Conservation (phyloP, 2,888 invertebrate genomes). For the Pilophorus perplexus region DNA sequence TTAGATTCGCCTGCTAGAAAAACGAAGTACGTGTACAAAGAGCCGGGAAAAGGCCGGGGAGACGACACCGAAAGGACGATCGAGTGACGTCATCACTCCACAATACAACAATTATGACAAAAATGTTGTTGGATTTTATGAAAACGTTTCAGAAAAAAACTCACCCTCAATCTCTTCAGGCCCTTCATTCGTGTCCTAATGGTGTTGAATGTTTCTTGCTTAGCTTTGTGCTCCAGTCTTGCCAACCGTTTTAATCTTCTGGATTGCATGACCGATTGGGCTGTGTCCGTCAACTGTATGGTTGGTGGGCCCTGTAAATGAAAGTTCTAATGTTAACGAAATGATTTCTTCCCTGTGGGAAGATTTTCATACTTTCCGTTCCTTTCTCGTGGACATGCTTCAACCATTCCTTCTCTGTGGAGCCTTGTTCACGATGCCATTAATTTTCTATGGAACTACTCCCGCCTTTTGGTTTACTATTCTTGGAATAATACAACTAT, state of each 20-base stretch:
- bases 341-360: too few relatives aligned
- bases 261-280: not conserved
- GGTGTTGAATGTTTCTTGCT: not conserved
- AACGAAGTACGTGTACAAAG: constrained; percentile 6
- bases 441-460: too few relatives aligned
- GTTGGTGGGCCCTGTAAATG: constrained; percentile 13
- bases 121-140: too few relatives aligned
- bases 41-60: constrained; percentile 21
- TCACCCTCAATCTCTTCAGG: constrained; percentile 18
- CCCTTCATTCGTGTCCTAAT: constrained; percentile 16
- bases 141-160: too few relatives aligned
- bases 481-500: too few relatives aligned
- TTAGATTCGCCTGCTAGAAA: not conserved
- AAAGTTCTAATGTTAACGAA: not conserved
- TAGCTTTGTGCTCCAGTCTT: not conserved
- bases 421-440: too few relatives aligned
- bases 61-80: constrained; percentile 22
- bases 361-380: too few relatives aligned
- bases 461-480: too few relatives aligned
- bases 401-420: too few relatives aligned
- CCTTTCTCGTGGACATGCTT: too few relatives aligned
- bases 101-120: too few relatives aligned
- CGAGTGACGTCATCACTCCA: constrained; percentile 4
- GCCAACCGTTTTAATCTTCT: not conserved
- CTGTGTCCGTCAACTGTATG: constrained; percentile 5